Conservation (phyloP, 1,140 invertebrate genomes). For the Zaprionus kolodkinae region DNA sequence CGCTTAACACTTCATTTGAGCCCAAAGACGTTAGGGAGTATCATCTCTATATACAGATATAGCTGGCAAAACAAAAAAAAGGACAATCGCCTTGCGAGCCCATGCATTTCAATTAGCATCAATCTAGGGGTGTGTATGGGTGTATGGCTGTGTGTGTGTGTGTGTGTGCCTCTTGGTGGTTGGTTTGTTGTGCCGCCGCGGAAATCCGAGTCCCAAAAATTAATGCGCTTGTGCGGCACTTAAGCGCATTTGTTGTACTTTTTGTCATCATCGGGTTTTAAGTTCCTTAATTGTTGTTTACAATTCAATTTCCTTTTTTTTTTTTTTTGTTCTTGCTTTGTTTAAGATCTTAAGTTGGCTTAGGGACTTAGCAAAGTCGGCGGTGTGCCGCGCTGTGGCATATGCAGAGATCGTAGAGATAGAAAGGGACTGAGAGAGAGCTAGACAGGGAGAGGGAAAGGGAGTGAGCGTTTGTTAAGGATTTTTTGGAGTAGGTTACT, state of each 20-base stretch:
- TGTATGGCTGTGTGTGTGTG: background rate
- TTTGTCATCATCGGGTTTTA: conserved; percentile 46
- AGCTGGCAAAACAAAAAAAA: background rate
- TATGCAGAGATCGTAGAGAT: conserved; percentile 21
- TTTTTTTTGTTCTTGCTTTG: background rate
- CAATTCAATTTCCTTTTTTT: conserved; percentile 57
- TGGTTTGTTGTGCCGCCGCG: conserved; percentile 22
- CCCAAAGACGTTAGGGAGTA: conserved; percentile 5
- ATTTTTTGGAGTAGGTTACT: too few relatives aligned
- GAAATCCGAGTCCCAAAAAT: conserved; percentile 35
- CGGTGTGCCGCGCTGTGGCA: conserved; percentile 12
- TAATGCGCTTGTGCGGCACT: conserved; percentile 38
- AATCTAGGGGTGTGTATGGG: conserved; percentile 36
- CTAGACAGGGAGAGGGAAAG: background rate
- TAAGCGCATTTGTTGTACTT: conserved; percentile 42
- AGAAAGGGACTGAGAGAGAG: background rate
- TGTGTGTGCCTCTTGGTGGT: conserved; percentile 17
- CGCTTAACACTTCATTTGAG: conserved; percentile 72
- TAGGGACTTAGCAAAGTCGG: conserved; percentile 28
- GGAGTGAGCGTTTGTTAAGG: too few relatives aligned
- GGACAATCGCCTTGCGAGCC: conserved; percentile 13
- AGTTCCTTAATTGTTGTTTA: conserved; percentile 71
- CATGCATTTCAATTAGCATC: conserved; percentile 56
- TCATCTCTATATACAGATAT: background rate
- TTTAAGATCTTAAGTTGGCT: conserved; percentile 32